phyloP scores from a whole-genome alignment of 92 coral and sea anemone genomes.

The Montipora capitata region DNA sequence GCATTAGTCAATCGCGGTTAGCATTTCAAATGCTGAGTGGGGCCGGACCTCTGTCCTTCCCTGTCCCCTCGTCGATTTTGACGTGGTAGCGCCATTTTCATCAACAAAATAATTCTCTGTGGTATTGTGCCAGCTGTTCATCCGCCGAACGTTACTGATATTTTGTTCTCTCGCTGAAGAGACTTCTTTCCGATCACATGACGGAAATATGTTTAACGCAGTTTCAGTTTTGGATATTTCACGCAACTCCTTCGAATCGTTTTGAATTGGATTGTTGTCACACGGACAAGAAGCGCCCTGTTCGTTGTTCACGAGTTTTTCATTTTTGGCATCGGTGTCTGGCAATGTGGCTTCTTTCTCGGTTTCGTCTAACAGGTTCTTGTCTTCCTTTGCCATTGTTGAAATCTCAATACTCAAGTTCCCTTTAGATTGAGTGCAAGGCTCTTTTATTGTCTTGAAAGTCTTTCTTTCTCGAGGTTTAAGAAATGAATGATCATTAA shows the following conservation, averaged over 20 bases:
- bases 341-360: not conserved
- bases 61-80: constrained; percentile 13
- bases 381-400: not conserved
- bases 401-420: not conserved
- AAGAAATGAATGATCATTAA: not conserved
- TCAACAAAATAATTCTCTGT: not conserved
- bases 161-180: not conserved
- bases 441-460: too few species aligned
- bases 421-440: not conserved
- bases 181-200: not conserved
- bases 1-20: not conserved
- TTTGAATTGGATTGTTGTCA: not conserved
- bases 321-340: not conserved
- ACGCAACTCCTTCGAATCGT: not conserved
- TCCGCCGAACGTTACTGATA: not conserved
- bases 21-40: constrained; percentile 11
- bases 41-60: not conserved
- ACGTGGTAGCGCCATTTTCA: not conserved
- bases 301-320: not conserved
- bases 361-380: not conserved
- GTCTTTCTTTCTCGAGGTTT: not conserved
- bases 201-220: not conserved
- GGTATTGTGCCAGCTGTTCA: constrained; percentile 19
- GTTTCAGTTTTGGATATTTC: too few species aligned
- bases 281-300: not conserved